These are phyloP conservation scores for Rhagonycha lutea DNA, from an alignment of 2,888 invertebrate genomes.

Conservation along the genomic window DNA sequence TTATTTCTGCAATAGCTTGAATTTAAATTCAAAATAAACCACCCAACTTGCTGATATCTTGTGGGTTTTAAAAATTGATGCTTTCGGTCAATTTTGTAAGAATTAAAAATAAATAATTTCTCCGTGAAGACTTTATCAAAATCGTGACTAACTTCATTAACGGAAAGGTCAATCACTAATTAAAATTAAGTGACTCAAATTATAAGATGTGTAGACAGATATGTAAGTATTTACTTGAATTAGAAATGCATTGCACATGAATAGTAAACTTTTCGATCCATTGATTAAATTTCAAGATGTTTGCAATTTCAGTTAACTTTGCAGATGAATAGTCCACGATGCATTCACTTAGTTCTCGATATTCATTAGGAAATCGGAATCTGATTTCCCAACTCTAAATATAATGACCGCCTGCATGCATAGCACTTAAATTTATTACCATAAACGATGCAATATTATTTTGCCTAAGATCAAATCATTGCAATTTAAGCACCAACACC, in stretches of 20 bases:
- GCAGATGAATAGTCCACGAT: slow-evolving; percentile 2
- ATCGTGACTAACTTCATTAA: no score
- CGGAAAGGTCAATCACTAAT: no score
- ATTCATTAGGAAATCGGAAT: background rate
- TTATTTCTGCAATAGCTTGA: no score
- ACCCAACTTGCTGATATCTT: no score
- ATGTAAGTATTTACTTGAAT: background rate
- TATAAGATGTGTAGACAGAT: background rate
- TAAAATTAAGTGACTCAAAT: background rate
- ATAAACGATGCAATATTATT: background rate
- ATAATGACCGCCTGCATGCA: background rate
- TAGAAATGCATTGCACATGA: background rate
- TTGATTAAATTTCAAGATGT: background rate
- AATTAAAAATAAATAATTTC: no score
- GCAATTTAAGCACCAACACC: background rate
- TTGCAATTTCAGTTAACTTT: slow-evolving; percentile 2
- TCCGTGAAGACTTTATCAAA: no score
- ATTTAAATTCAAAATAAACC: no score
- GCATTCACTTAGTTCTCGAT: background rate
- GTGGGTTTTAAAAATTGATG: no score
- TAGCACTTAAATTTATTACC: background rate
- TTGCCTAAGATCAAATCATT: background rate
- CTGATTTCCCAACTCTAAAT: background rate
- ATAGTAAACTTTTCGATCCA: background rate
- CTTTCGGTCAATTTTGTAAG: no score